Conservation (phyloP, 1,140 invertebrate species). For the Drosophila tani region DNA sequence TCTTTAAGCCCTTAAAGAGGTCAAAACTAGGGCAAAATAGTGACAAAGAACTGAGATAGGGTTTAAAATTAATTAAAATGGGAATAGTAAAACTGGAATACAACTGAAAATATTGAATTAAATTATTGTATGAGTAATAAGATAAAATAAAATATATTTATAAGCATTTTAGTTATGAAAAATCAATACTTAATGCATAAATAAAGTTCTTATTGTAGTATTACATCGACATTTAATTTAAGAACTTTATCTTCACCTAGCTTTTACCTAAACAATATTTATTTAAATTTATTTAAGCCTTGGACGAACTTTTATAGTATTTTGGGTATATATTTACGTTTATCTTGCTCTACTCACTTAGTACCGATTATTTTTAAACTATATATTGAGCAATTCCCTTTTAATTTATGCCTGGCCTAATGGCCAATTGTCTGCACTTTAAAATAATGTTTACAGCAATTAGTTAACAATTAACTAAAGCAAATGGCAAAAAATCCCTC, state of each 20-base stretch:
- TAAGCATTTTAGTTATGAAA: too few species aligned
- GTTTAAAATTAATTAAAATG: constrained; percentile 1
- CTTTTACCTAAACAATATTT: neutral
- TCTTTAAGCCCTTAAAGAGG: constrained; percentile 24
- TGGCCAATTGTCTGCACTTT: constrained; percentile 18
- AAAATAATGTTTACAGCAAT: constrained; percentile 18
- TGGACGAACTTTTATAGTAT: neutral
- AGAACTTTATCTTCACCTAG: neutral
- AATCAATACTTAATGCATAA: too few species aligned
- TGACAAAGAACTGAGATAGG: neutral
- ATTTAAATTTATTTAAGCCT: neutral
- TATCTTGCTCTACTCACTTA: neutral
- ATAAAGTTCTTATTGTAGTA: too few species aligned
- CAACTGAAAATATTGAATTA: neutral
- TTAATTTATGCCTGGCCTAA: constrained; percentile 10
- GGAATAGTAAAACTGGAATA: too few species aligned
- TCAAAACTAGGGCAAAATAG: neutral
- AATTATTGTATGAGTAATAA: neutral
- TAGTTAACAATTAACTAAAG: constrained; percentile 35
- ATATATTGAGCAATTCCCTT: constrained; percentile 13
- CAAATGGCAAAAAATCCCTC: constrained; percentile 36
- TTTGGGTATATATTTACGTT: neutral
- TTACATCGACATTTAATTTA: neutral
- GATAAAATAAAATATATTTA: neutral
- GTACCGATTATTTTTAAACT: neutral